Evolutionary conservation across 1,140 invertebrate genomes (phyloP).

Genomic region (Pseudobourletiella spinata): DNA sequence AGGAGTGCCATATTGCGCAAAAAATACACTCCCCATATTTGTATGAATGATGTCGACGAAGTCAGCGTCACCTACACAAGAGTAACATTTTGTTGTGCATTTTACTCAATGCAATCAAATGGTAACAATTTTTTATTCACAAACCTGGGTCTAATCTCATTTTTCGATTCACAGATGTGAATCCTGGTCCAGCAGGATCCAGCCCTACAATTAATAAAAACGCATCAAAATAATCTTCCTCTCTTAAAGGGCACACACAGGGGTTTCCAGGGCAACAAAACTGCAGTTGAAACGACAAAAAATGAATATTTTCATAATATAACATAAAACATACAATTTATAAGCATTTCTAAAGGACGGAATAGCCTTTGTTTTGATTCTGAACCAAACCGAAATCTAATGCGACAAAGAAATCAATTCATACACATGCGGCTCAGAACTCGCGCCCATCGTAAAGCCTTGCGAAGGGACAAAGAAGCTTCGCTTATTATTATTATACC

Average conservation of each 20-base stretch:
- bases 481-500: too few species aligned
- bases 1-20: constrained; percentile 14
- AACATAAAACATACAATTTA: too few species aligned
- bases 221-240: background rate
- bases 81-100: too few species aligned
- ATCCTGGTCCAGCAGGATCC: constrained; percentile 31
- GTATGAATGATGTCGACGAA: constrained; percentile 34
- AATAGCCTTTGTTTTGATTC: too few species aligned
- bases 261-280: background rate
- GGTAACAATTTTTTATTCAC: background rate
- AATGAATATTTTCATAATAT: background rate
- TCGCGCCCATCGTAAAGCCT: too few species aligned
- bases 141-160: constrained; percentile 13
- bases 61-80: constrained; percentile 18
- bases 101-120: background rate
- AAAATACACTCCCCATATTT: constrained; percentile 14
- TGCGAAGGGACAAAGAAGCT: too few species aligned
- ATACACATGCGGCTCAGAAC: too few species aligned
- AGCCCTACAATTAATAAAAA: constrained; percentile 11
- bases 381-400: too few species aligned
- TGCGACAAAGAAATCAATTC: too few species aligned
- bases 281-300: background rate
- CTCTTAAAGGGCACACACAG: background rate
- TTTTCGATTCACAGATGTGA: constrained; percentile 7
- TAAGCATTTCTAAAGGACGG: too few species aligned